Evolutionary conservation across 2,888 invertebrate species (phyloP).

Genomic region (Lissocephala sabroskyi): DNA sequence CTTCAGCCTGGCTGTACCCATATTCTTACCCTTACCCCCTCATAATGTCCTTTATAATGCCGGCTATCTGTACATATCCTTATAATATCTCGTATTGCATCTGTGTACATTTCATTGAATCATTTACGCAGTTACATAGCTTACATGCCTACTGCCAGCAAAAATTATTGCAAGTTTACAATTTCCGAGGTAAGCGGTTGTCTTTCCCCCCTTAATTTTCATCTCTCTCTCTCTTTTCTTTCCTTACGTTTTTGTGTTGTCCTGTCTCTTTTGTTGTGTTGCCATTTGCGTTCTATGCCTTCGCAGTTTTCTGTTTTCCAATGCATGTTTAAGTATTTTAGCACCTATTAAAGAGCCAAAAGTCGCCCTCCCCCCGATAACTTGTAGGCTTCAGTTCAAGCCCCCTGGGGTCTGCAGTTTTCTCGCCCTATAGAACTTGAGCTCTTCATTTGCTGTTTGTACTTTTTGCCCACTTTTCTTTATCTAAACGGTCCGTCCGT

Average conservation of each 20-base stretch:
- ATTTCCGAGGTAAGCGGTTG: slow-evolving; percentile 66
- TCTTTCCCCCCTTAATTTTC: slow-evolving; percentile 20
- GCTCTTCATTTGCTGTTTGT: not conserved
- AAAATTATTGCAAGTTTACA: slow-evolving; percentile 67
- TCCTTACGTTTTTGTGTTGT: slow-evolving; percentile 12
- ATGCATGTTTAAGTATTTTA: slow-evolving; percentile 19
- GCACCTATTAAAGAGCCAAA: slow-evolving; percentile 42
- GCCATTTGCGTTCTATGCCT: slow-evolving; percentile 22
- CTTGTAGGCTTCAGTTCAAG: slow-evolving; percentile 39
- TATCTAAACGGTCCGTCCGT: slow-evolving; percentile 47
- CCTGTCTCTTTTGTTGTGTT: slow-evolving; percentile 17
- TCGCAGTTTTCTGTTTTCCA: slow-evolving; percentile 31
- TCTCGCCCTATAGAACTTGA: slow-evolving; percentile 14
- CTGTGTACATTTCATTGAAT: too few species aligned
- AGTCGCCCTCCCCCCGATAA: slow-evolving; percentile 25
- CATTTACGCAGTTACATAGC: slow-evolving; percentile 59
- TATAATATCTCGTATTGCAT: too few species aligned
- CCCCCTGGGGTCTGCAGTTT: slow-evolving; percentile 13
- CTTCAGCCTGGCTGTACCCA: too few species aligned
- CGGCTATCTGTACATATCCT: too few species aligned
- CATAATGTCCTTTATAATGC: too few species aligned
- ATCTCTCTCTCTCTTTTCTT: slow-evolving; percentile 18
- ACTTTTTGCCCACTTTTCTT: not conserved
- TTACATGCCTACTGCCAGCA: slow-evolving; percentile 68
- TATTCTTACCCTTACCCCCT: too few species aligned